Conservation (phyloP, 2,888 invertebrate genomes). For the Hemicrepidius hirtus region DNA sequence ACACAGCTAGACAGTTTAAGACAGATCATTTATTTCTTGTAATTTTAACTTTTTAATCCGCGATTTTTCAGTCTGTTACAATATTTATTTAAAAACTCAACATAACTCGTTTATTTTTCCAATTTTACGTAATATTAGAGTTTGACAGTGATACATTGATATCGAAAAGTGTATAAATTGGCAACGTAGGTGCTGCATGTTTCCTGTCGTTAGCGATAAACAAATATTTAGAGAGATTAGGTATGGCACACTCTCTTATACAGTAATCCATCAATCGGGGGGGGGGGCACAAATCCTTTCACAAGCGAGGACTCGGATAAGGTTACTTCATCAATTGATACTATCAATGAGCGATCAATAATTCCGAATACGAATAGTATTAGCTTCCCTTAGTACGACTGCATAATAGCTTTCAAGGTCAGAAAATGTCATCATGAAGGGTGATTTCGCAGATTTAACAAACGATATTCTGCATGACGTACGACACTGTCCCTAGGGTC, state of each 20-base stretch:
- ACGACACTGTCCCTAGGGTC: slow-evolving; percentile 37
- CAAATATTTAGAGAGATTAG: slow-evolving; percentile 53
- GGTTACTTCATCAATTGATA: slow-evolving; percentile 48
- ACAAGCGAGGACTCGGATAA: slow-evolving; percentile 39
- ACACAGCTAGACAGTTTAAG: too few species aligned
- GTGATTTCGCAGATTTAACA: slow-evolving; percentile 49
- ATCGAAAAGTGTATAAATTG: slow-evolving; percentile 28
- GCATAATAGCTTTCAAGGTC: slow-evolving; percentile 44
- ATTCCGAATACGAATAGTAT: slow-evolving; percentile 37
- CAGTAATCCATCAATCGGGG: slow-evolving; percentile 49
- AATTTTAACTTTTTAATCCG: too few species aligned
- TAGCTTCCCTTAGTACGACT: slow-evolving; percentile 8
- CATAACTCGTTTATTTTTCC: background rate
- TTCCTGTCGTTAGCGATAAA: slow-evolving; percentile 42
- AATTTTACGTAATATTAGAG: background rate
- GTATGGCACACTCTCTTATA: slow-evolving; percentile 43
- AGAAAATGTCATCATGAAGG: slow-evolving; percentile 36
- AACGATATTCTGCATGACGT: slow-evolving; percentile 45
- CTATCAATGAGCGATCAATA: slow-evolving; percentile 47
- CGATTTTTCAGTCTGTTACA: too few species aligned
- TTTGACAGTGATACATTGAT: slow-evolving; percentile 12
- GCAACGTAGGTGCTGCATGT: slow-evolving; percentile 33
- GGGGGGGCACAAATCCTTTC: slow-evolving; percentile 48
- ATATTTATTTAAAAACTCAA: too few species aligned
- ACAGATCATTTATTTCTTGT: too few species aligned